Evolutionary conservation across 2,113 vertebrate genomes (phyloP).

Genomic region (Ameiurus melas): DNA sequence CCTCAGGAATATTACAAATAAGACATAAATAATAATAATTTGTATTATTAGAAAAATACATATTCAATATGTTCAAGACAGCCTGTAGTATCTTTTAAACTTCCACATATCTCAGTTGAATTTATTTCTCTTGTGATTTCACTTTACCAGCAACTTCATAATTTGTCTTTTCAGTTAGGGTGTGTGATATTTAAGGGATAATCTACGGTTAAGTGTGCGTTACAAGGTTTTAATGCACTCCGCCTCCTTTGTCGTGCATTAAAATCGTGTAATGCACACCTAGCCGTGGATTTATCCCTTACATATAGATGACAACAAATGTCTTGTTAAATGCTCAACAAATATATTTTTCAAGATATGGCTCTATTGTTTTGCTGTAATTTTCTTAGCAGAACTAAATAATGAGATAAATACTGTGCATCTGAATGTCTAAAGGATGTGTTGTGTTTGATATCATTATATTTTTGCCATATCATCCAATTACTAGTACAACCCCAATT

Average conservation of each 20-base stretch:
- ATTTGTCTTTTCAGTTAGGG: neutral
- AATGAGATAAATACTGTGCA: neutral
- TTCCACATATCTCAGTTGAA: neutral
- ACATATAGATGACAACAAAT: neutral
- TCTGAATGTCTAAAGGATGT: neutral
- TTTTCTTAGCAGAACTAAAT: neutral
- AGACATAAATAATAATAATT: neutral
- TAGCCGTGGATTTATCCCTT: too few species aligned
- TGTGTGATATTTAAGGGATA: neutral
- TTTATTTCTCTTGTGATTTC: neutral
- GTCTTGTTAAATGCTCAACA: neutral
- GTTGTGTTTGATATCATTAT: neutral
- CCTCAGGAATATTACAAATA: too few species aligned
- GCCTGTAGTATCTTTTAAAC: neutral
- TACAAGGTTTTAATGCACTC: too few species aligned
- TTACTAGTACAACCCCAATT: neutral
- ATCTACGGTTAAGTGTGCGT: too few species aligned
- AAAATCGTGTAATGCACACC: too few species aligned
- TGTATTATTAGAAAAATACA: neutral
- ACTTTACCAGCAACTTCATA: neutral
- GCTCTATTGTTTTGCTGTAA: neutral
- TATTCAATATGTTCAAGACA: neutral
- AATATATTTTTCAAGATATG: neutral
- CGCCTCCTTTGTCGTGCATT: too few species aligned
- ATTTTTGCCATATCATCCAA: neutral